phyloP scores from a whole-genome alignment of 2,113 vertebrate species.

The Aplodontia rufa region DNA sequence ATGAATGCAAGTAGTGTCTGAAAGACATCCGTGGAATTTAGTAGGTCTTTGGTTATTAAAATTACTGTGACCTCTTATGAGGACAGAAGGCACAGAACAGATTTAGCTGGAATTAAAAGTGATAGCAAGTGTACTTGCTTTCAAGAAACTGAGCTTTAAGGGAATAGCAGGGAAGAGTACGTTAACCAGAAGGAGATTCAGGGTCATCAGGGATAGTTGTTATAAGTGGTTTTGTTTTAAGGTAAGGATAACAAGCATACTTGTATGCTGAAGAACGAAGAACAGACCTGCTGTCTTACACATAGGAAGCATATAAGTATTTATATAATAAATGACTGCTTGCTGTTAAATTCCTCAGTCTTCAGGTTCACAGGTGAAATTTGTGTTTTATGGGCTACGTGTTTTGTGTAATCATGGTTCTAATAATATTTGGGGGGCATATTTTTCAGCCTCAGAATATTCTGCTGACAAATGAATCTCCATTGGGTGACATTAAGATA shows the following conservation, averaged over 20 bases:
- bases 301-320: neutral
- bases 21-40: neutral
- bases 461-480: slow-evolving; percentile 90
- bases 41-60: neutral
- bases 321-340: neutral
- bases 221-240: neutral
- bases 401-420: neutral
- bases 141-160: neutral
- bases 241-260: neutral
- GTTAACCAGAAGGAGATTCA: neutral
- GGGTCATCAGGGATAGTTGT: neutral
- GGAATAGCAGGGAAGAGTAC: neutral
- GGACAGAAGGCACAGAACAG: neutral
- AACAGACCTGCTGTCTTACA: neutral
- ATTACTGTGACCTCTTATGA: neutral
- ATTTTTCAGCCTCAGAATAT: slow-evolving; percentile 94
- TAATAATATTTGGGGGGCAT: neutral
- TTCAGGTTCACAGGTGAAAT: neutral
- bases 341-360: neutral
- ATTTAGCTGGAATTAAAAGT: neutral
- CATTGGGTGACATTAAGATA: slow-evolving; percentile 94
- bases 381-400: neutral
- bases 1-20: neutral
- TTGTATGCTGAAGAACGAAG: neutral
- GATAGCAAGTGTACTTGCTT: neutral